These are phyloP conservation scores for Saccostrea cuccullata DNA, from an alignment of 1,140 invertebrate genomes.

Conservation along the genomic window DNA sequence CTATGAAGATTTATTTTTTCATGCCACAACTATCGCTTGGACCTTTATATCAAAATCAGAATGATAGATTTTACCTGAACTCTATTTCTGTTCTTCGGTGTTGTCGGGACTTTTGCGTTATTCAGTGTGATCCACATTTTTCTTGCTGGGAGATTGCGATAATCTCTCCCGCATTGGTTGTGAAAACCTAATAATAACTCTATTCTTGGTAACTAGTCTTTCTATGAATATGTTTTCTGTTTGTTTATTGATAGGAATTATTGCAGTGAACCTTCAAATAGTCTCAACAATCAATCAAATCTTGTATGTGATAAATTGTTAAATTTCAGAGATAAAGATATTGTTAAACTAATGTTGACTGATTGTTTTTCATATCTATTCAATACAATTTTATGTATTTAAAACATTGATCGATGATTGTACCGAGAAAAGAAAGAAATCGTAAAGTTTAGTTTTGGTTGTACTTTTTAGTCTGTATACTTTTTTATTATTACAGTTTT, in stretches of 20 bases:
- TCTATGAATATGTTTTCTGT: slow-evolving; percentile 14
- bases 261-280: background rate
- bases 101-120: background rate
- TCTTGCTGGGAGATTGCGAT: background rate
- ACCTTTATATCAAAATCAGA: background rate
- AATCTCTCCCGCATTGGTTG: slow-evolving; percentile 20
- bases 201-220: slow-evolving; percentile 20
- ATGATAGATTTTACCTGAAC: slow-evolving; percentile 12
- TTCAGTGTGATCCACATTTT: background rate
- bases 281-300: background rate
- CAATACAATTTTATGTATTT: no score
- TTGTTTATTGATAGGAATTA: slow-evolving; percentile 15
- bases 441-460: no score
- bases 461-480: no score
- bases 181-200: slow-evolving; percentile 22
- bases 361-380: no score
- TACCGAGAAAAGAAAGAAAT: no score
- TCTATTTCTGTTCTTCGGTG: slow-evolving; percentile 3
- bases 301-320: background rate
- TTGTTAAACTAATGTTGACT: no score
- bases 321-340: no score
- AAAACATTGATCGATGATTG: no score
- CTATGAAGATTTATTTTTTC: background rate
- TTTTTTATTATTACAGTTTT: no score
- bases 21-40: slow-evolving; percentile 6